phyloP scores from a whole-genome alignment of 2,888 invertebrate species.

The Aphrophora alni region DNA sequence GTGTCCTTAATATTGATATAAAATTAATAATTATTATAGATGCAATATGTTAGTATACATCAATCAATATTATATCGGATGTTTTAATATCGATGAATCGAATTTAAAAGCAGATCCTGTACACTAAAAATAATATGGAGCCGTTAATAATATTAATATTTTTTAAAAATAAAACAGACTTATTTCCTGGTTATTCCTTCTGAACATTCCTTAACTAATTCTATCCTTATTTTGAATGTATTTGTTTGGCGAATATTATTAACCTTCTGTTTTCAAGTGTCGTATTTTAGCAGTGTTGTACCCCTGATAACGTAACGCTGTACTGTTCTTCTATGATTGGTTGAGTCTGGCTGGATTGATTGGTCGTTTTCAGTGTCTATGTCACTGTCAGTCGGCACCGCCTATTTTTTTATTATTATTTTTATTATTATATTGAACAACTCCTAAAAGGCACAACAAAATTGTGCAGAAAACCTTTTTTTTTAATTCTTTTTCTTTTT shows the following conservation, averaged over 20 bases:
- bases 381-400: slow-evolving; percentile 32
- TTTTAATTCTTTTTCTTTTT: neutral
- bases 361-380: slow-evolving; percentile 17
- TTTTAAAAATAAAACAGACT: no score
- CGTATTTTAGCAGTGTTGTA: slow-evolving; percentile 37
- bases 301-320: slow-evolving; percentile 26
- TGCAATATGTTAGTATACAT: no score
- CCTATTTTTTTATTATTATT: slow-evolving; percentile 10
- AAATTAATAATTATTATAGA: no score
- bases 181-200: no score
- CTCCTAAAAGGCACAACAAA: slow-evolving; percentile 31
- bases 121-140: no score
- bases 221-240: slow-evolving; percentile 30
- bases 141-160: no score
- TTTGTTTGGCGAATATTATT: slow-evolving; percentile 33
- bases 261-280: slow-evolving; percentile 31
- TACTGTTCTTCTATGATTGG: neutral
- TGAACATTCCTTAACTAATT: neutral
- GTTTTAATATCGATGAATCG: no score
- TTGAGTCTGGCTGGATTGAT: neutral
- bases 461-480: slow-evolving; percentile 26
- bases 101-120: no score
- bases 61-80: no score
- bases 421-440: neutral
- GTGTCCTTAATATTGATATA: no score